These are phyloP conservation scores for Columbina picui DNA, from an alignment of 2,113 vertebrate species.

Conservation along the genomic window DNA sequence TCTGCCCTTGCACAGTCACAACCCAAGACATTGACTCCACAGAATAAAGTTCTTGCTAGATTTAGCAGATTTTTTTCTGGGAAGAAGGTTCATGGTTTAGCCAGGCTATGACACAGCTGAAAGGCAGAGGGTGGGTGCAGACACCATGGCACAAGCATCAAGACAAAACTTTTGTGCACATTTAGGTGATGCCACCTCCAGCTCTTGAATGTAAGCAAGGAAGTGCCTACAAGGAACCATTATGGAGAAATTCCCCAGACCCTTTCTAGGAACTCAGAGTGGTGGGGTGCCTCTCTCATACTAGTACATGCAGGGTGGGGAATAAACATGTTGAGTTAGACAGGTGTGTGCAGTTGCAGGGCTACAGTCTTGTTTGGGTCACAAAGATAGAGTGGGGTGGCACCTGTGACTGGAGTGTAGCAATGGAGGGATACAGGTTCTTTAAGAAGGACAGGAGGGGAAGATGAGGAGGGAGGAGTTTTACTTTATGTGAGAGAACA, in stretches of 20 bases:
- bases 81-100: neutral
- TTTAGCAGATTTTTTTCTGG: neutral
- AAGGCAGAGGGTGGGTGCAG: accelerated
- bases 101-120: neutral
- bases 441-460: neutral
- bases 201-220: neutral
- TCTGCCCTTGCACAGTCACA: neutral
- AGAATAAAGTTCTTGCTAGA: neutral
- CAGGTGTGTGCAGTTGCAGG: neutral
- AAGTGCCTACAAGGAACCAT: neutral
- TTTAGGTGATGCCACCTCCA: neutral
- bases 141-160: accelerated
- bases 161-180: neutral
- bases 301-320: neutral
- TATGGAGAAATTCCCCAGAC: neutral
- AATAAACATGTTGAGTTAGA: neutral
- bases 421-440: neutral
- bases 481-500: too few species aligned
- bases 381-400: neutral
- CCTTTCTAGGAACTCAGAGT: neutral
- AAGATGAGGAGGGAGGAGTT: too few species aligned
- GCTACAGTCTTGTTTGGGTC: neutral
- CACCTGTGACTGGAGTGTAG: neutral
- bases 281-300: neutral
- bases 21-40: accelerated